A percentile compares a stretch with the other conserved stretches of the same genome.
phyloP scores from a whole-genome alignment of 2,888 invertebrate genomes.

The Agrochola macilenta region DNA sequence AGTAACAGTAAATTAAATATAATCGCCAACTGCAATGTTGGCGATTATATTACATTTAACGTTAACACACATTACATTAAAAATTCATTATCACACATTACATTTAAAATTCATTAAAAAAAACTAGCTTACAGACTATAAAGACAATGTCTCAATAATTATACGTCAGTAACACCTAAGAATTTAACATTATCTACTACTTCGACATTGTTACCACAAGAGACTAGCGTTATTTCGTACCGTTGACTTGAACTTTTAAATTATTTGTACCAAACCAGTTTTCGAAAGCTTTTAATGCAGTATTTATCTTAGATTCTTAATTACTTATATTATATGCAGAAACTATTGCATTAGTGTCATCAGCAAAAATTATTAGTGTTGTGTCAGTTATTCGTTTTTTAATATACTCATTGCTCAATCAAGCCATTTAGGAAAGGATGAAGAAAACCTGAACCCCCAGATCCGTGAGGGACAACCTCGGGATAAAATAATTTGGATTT shows the following conservation, averaged over 20 bases:
- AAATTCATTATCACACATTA: too few relatives aligned
- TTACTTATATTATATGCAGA: not conserved
- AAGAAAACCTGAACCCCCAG: not conserved
- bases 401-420: not conserved
- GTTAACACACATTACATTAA: too few relatives aligned
- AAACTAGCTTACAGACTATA: not conserved
- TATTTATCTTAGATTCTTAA: not conserved
- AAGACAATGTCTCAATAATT: not conserved
- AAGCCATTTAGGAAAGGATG: not conserved
- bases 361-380: not conserved
- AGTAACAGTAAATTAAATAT: not conserved
- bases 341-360: not conserved
- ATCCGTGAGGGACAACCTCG: not conserved
- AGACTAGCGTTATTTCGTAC: not conserved
- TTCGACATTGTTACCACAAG: conserved; percentile 3
- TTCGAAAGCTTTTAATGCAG: not conserved
- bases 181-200: not conserved
- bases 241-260: not conserved
- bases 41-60: too few relatives aligned
- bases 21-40: not conserved
- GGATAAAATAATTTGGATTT: not conserved
- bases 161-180: not conserved
- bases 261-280: not conserved
- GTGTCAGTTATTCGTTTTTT: not conserved
- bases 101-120: too few relatives aligned